Evolutionary conservation across 2,113 vertebrate genomes (phyloP), one percentile per base, ranked within the genome.

Genomic region (Ascaphus truei): DNA sequence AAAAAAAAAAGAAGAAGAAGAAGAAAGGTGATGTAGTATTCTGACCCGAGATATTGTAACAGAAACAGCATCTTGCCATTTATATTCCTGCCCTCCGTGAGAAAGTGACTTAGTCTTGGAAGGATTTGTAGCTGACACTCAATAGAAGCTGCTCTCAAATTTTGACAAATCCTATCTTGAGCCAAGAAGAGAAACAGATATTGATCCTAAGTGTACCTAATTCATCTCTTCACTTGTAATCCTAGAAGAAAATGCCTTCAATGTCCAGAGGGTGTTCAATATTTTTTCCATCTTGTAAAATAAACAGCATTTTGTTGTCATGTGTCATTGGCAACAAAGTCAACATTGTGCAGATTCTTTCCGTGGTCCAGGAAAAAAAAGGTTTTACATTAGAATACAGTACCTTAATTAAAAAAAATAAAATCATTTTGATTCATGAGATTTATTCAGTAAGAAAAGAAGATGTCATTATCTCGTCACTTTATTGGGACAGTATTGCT

Each of bases 111-210:
- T 83, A 83, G 83, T 80, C 80, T 77, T 86, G 79, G 73, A 85
- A 88, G 89, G 88, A 91, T 91, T 91, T 92, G 89, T 88, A 86
- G 87, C 85, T 90, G 88, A 91, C 86, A 87, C 86, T 91, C 86
- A 84, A 90, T 89, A 91, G 89, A 89, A 88, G 80, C 83, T 77
- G 85, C 85, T 91, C 85, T 92, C 78, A 60, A 88, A 87, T 92
- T 91, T 91, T 91, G 89, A 91, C 88, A 92, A 91, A 92, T 92
- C 90, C 89, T 86, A 87, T 91, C 89, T 87, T 91, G 86, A 91
- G 85, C 88, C 53, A 41, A 88, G 85, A 88, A 90, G 88, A 91
- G 89, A 91, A 91, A 90, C 90, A 91, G 86, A 91, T 92, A 92
- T 91, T 91, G 90, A 92, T 92, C 84, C 87, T 90, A 87, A 91